Conservation (phyloP, 2,888 invertebrate genomes). For the Falcaria lacertinaria region DNA sequence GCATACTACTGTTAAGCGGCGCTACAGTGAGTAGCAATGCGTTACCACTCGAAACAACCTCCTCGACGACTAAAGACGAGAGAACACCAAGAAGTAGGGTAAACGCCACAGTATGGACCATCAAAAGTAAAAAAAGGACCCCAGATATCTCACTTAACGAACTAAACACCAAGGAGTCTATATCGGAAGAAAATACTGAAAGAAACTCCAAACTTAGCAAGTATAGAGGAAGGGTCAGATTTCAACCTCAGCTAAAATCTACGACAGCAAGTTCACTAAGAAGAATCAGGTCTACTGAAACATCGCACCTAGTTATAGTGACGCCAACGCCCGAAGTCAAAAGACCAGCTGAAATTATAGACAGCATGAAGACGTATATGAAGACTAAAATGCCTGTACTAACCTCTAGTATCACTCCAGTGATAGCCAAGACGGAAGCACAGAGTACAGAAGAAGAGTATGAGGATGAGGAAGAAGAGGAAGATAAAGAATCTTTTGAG, state of each 20-base stretch:
- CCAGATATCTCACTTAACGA: slow-evolving; percentile 64
- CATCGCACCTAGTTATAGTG: slow-evolving; percentile 50
- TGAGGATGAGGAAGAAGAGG: slow-evolving; percentile 49
- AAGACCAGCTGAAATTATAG: slow-evolving; percentile 58
- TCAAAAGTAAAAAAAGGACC: slow-evolving; percentile 40
- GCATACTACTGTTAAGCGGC: slow-evolving; percentile 65
- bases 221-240: slow-evolving; percentile 65
- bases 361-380: slow-evolving; percentile 60
- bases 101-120: slow-evolving; percentile 40
- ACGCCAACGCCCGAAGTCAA: slow-evolving; percentile 69
- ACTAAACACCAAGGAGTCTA: slow-evolving; percentile 58
- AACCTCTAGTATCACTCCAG: slow-evolving; percentile 37
- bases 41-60: slow-evolving; percentile 49
- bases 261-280: slow-evolving; percentile 43
- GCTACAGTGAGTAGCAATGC: slow-evolving; percentile 52
- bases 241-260: slow-evolving; percentile 41
- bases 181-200: slow-evolving; percentile 64
- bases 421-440: slow-evolving; percentile 28
- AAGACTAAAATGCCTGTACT: slow-evolving; percentile 53
- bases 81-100: slow-evolving; percentile 36
- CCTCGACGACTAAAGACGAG: slow-evolving; percentile 48
- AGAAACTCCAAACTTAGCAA: slow-evolving; percentile 70
- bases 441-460: slow-evolving; percentile 41
- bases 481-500: slow-evolving; percentile 50
- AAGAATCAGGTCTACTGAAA: slow-evolving; percentile 42